phyloP scores from a whole-genome alignment of 2,113 vertebrate species.

The Piprites chloris region DNA sequence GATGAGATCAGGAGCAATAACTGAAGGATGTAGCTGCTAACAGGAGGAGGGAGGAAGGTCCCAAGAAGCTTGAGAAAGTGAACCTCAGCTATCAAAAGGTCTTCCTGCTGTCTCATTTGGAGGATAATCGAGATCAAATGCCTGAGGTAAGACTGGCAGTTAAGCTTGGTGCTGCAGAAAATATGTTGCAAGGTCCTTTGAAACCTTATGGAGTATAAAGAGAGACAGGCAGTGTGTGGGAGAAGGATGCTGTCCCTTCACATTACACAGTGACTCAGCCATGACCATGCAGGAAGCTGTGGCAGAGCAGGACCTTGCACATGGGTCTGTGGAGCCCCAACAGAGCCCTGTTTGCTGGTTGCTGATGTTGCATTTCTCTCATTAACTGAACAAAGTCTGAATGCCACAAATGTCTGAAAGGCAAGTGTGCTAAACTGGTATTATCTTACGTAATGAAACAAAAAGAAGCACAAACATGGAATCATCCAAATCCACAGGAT shows the following conservation, averaged over 20 bases:
- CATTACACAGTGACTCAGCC: neutral
- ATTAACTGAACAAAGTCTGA: neutral
- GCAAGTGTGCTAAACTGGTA: neutral
- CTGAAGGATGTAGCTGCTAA: neutral
- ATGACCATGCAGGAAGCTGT: neutral
- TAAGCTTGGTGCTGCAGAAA: neutral
- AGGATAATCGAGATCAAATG: neutral
- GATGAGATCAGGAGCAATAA: neutral
- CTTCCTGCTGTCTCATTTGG: neutral
- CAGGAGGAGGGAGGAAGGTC: neutral
- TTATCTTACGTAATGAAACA: neutral
- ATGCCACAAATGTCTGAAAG: neutral
- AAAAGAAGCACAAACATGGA: neutral
- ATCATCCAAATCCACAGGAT: neutral
- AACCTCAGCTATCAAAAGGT: neutral
- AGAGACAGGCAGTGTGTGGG: neutral
- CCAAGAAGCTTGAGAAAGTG: neutral
- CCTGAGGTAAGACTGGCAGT: neutral
- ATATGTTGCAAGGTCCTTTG: neutral
- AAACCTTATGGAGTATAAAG: neutral
- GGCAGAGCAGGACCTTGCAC: neutral
- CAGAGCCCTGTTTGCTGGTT: neutral
- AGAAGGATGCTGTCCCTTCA: neutral
- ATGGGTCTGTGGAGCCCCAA: neutral
- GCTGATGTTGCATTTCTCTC: rapidly evolving